Percentiles rank a stretch among this genome's conserved stretches.
Conservation (phyloP, 2,113 vertebrate genomes). For the Microtus oregoni region DNA sequence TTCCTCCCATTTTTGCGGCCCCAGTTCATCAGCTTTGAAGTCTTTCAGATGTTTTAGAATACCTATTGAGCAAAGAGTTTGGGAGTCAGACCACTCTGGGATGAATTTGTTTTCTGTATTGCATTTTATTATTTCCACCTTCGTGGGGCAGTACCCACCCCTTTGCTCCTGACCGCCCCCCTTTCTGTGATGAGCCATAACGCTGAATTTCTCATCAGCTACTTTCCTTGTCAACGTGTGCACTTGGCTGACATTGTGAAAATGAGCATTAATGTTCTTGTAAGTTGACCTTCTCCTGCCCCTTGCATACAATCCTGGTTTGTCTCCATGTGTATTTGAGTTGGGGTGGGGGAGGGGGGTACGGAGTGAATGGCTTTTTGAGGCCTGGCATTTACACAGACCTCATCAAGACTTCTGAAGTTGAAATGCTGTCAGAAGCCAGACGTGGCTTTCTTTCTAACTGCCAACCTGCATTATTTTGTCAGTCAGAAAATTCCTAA, state of each 20-base stretch:
- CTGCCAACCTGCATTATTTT: slow-evolving; percentile 50
- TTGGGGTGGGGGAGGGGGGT: no score
- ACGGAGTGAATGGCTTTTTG: slow-evolving; percentile 37
- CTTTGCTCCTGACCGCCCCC: rapidly evolving
- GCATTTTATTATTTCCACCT: neutral
- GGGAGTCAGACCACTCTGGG: neutral
- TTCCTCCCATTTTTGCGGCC: neutral
- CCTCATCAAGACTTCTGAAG: slow-evolving; percentile 36
- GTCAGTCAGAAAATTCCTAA: slow-evolving; percentile 65
- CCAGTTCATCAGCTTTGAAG: neutral
- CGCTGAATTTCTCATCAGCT: neutral
- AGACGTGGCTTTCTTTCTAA: slow-evolving; percentile 58
- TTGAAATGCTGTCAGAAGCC: slow-evolving; percentile 60
- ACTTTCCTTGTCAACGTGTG: neutral
- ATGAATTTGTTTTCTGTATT: neutral
- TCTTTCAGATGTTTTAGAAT: neutral
- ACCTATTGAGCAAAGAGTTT: neutral
- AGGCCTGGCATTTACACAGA: slow-evolving; percentile 60
- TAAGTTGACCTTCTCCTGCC: slow-evolving; percentile 47
- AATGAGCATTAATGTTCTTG: neutral
- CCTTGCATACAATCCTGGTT: neutral
- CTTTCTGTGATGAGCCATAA: neutral
- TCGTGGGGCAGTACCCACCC: neutral
- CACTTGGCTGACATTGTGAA: neutral
- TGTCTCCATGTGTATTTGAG: slow-evolving; percentile 31